Evolutionary conservation across 2,797 vertebrate species (phyloP).

Genomic region (Tauraco hartlaubi): DNA sequence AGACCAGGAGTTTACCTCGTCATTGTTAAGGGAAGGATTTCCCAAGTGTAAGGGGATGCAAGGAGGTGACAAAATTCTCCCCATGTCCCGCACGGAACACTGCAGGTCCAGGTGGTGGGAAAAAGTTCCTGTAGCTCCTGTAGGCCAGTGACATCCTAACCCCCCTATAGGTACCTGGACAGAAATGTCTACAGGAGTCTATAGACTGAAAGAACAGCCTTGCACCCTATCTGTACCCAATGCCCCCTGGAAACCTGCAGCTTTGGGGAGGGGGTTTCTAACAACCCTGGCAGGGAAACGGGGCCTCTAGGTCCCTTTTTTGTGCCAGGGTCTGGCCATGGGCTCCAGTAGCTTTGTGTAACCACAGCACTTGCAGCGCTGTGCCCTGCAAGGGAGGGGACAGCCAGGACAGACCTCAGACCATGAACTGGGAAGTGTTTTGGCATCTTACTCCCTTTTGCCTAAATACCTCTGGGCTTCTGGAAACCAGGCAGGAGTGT

Average conservation of each 20-base stretch:
- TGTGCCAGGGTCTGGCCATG: rapidly evolving
- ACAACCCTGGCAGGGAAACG: background rate
- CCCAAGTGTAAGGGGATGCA: background rate
- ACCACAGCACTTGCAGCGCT: background rate
- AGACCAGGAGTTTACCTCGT: background rate
- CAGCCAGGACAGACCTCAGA: background rate
- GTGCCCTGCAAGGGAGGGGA: background rate
- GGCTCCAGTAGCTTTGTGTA: background rate
- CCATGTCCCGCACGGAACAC: rapidly evolving
- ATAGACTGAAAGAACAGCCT: background rate
- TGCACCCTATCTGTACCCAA: rapidly evolving
- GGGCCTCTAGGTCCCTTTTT: background rate
- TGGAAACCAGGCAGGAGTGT: background rate
- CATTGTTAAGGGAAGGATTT: background rate
- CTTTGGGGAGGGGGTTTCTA: background rate
- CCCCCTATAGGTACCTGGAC: rapidly evolving
- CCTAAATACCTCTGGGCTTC: background rate
- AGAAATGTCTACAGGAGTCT: background rate
- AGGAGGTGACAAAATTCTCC: background rate
- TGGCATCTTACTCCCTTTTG: background rate
- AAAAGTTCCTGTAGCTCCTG: background rate
- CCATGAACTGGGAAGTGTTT: background rate
- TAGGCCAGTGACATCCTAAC: background rate
- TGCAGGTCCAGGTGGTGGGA: background rate
- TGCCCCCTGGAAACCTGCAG: background rate